Conservation (phyloP, 2,888 invertebrate species). For the Apamea monoglypha region DNA sequence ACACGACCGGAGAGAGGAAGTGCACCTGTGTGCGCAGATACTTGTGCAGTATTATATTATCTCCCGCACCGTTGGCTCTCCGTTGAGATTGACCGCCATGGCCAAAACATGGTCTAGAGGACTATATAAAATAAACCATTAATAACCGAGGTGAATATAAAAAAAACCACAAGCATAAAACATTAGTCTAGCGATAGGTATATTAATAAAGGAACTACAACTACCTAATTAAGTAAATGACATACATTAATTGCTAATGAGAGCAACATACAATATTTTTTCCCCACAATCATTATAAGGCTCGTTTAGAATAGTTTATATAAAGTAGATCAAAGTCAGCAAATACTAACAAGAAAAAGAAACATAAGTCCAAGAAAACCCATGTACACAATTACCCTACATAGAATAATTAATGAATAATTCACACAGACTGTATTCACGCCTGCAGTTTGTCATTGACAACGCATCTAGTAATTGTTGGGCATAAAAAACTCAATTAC, state of each 20-base stretch:
- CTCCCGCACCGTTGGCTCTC: too few species aligned
- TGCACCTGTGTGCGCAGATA: too few species aligned
- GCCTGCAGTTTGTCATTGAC: constrained; percentile 56
- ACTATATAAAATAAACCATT: background rate
- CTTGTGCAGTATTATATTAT: too few species aligned
- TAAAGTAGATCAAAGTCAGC: constrained; percentile 58
- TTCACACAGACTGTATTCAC: constrained; percentile 53
- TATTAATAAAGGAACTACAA: constrained; percentile 46
- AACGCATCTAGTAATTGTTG: constrained; percentile 54
- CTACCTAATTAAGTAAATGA: constrained; percentile 34
- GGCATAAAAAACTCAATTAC: constrained; percentile 60
- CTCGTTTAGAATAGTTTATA: constrained; percentile 12
- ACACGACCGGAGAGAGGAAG: too few species aligned
- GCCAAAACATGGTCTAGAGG: too few species aligned
- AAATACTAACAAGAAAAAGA: constrained; percentile 13
- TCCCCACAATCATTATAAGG: constrained; percentile 13
- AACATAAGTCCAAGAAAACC: constrained; percentile 16
- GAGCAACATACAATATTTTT: constrained; percentile 22
- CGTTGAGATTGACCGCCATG: too few species aligned
- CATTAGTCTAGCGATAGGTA: background rate
- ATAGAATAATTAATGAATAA: constrained; percentile 59
- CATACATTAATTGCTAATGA: constrained; percentile 17
- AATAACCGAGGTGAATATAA: background rate
- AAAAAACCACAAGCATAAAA: background rate
- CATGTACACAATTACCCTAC: constrained; percentile 58